Conservation (phyloP, 2,888 invertebrate genomes). For the Clusia tigrina region DNA sequence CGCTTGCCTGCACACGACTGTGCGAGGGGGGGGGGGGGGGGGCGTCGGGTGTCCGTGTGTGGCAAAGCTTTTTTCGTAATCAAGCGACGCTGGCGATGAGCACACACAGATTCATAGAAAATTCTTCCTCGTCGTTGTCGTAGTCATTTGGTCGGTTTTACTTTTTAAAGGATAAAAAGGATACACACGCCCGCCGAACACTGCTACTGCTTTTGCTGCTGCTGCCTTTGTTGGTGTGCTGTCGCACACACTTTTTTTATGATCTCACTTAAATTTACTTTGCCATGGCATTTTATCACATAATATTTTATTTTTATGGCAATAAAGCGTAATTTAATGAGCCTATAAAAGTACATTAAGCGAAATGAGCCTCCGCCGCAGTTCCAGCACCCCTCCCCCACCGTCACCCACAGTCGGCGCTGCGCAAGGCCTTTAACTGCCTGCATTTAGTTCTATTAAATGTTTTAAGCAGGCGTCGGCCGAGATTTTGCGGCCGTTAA, state of each 20-base stretch:
- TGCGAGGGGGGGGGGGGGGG: too few relatives aligned
- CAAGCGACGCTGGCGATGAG: not conserved
- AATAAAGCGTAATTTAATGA: constrained; percentile 59
- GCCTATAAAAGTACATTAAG: constrained; percentile 56
- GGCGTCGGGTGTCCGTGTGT: too few relatives aligned
- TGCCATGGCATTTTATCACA: constrained; percentile 51
- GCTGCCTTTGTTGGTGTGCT: too few relatives aligned
- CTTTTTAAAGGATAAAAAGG: not conserved
- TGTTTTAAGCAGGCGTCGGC: not conserved
- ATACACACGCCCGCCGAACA: too few relatives aligned
- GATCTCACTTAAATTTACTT: constrained; percentile 42
- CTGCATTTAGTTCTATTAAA: not conserved
- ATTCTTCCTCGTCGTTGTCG: not conserved
- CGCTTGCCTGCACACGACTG: too few relatives aligned
- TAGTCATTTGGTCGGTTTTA: not conserved
- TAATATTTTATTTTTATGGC: constrained; percentile 57
- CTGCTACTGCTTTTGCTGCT: too few relatives aligned
- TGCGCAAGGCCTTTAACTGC: not conserved
- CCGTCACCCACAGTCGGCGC: too few relatives aligned
- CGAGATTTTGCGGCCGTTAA: not conserved
- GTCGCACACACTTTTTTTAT: too few relatives aligned
- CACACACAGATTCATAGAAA: not conserved
- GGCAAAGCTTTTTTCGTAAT: not conserved
- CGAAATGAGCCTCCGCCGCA: constrained; percentile 26
- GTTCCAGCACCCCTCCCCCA: too few relatives aligned